These are phyloP conservation scores for Psittacula derbiana DNA, from an alignment of 2,797 vertebrate genomes.

Conservation along the genomic window DNA sequence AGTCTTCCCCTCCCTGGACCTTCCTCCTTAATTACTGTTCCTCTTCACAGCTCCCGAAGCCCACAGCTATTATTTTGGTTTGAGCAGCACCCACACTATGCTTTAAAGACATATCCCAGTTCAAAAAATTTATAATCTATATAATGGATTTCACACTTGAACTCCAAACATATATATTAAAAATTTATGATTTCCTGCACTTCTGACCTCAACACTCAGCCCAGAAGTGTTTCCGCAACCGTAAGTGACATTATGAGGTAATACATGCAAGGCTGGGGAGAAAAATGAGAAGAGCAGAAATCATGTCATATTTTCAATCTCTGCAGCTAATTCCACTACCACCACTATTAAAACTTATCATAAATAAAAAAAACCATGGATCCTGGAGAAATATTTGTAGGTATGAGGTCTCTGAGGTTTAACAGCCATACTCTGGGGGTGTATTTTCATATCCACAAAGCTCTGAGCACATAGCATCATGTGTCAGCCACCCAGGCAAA, in stretches of 20 bases:
- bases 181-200: slow-evolving; percentile 8
- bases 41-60: neutral
- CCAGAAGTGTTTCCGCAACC: neutral
- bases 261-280: neutral
- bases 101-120: neutral
- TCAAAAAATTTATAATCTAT: slow-evolving; percentile 45
- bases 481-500: fast-evolving
- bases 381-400: neutral
- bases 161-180: slow-evolving; percentile 52
- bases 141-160: slow-evolving; percentile 60
- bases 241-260: neutral
- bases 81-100: neutral
- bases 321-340: neutral
- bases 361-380: neutral
- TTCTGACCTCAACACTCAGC: neutral
- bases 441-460: neutral
- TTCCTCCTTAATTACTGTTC: slow-evolving; percentile 29
- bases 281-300: neutral
- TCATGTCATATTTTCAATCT: neutral
- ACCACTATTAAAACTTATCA: neutral
- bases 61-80: slow-evolving; percentile 3
- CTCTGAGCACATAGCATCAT: neutral
- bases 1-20: neutral
- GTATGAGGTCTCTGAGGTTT: neutral
- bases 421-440: neutral